Base-by-base conservation (phyloP, 2,113 vertebrate genomes). In the Hiodon tergisus region DNA sequence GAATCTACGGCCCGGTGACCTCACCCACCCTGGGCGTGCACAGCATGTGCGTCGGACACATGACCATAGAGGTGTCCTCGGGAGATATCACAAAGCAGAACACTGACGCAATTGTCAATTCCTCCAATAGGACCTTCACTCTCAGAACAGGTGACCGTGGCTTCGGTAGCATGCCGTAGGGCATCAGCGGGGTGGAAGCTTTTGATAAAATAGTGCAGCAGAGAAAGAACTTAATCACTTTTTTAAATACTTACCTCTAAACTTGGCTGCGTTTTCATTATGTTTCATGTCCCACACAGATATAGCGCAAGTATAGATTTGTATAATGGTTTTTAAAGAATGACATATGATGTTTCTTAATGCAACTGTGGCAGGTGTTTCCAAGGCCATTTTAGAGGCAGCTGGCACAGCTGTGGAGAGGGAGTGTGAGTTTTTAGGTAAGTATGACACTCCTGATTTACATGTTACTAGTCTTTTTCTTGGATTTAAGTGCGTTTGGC, bases 61-160 rank as follows among this genome's bases (percentile, higher is more conserved):
- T 97, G 73, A 81, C 60, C 2, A 77, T 96, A 0, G 89, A 95
- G 78, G 83, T 94, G 76, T 81, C 84, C 2, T 88, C 85, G 0
- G 96, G 96, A 70, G 93, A 98, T 79, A 96, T 98, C 85, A 92
- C 91, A 46, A 91, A 88, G 76, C 93, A 98, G 76, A 76, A 80
- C 17, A 89, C 91, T 72, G 94, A 98, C 57, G 90, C 92, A 82
- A 95, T 98, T 72, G 88, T 98, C 72, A 98, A 94, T 79, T 86
- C 95, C 57, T 83, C 95, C 66, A 90, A 95, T 76, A 0, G 4
- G 0, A 46, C 58, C 0, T 96, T 97, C 78, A 66, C 76, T 80
- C 84, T 89, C 9, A 87, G 84, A 82, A 0, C 89, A 93, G 95
- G 95, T 97, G 85, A 76, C 75, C 65, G 31, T 31, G 31, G 31